phyloP scores from a whole-genome alignment of 2,888 invertebrate species.

The Abrostola tripartita region DNA sequence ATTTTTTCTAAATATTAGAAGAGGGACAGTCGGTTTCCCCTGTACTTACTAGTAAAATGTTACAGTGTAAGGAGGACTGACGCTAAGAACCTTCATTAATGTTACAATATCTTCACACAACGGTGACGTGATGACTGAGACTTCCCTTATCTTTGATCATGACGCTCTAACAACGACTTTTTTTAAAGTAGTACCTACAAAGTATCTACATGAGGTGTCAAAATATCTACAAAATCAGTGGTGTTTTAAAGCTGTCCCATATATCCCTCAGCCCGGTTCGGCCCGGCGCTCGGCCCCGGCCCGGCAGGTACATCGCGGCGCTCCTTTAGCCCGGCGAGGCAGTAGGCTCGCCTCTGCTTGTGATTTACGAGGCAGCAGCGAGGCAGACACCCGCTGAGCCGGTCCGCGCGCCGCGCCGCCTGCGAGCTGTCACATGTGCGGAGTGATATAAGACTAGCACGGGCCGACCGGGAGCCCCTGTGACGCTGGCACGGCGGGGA shows the following conservation, averaged over 20 bases:
- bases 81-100: no score
- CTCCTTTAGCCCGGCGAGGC: no score
- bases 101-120: no score
- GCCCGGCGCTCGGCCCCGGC: not conserved
- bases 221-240: not conserved
- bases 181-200: not conserved
- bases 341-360: not conserved
- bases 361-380: not conserved
- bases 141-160: no score
- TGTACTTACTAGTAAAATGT: no score
- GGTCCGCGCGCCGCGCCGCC: not conserved
- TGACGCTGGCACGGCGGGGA: not conserved
- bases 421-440: not conserved
- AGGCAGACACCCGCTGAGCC: not conserved
- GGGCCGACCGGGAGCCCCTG: not conserved
- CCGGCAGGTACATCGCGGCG: not conserved
- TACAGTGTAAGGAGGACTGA: no score
- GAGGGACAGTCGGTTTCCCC: no score
- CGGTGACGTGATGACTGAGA: no score
- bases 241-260: not conserved
- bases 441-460: not conserved
- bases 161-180: no score
- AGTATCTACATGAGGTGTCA: not conserved
- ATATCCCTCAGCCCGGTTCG: slow-evolving; percentile 2
- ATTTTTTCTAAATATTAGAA: not conserved